Percentiles rank a stretch among this genome's conserved stretches.
Evolutionary conservation across 1,140 invertebrate genomes (phyloP).

Genomic region (Drosophila insularis): DNA sequence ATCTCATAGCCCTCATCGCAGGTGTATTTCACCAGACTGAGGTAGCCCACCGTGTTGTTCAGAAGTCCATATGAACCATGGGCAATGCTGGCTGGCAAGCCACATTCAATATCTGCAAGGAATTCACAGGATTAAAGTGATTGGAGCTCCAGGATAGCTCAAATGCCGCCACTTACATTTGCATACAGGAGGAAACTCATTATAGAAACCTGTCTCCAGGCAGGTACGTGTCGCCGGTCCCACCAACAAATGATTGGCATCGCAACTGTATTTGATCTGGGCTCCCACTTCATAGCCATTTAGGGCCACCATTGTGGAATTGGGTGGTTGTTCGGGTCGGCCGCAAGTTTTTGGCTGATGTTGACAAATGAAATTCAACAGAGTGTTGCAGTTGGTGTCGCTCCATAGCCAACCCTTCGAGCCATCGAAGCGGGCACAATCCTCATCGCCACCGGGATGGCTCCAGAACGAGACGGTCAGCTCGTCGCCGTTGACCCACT

Average conservation of each 20-base stretch:
- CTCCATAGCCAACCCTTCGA: slow-evolving; percentile 97
- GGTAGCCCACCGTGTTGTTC: slow-evolving; percentile 92
- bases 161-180: slow-evolving; percentile 87
- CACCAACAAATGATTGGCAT: slow-evolving; percentile 92
- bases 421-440: slow-evolving; percentile 95
- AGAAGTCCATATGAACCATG: slow-evolving; percentile 92
- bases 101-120: slow-evolving; percentile 92
- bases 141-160: not conserved
- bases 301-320: slow-evolving; percentile 91
- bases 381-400: slow-evolving; percentile 93
- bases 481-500: slow-evolving; percentile 94
- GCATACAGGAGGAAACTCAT: slow-evolving; percentile 96
- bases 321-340: slow-evolving; percentile 94
- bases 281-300: slow-evolving; percentile 91
- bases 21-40: slow-evolving; percentile 92
- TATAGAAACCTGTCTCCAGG: slow-evolving; percentile 95
- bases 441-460: slow-evolving; percentile 90
- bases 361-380: slow-evolving; percentile 96
- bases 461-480: slow-evolving; percentile 97
- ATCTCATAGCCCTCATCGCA: slow-evolving; percentile 93
- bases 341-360: slow-evolving; percentile 96
- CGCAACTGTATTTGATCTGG: slow-evolving; percentile 93
- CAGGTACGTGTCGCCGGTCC: slow-evolving; percentile 92
- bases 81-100: slow-evolving; percentile 92
- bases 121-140: not conserved